phyloP scores from a whole-genome alignment of 2,888 invertebrate species.

The Lissocephala sabroskyi region DNA sequence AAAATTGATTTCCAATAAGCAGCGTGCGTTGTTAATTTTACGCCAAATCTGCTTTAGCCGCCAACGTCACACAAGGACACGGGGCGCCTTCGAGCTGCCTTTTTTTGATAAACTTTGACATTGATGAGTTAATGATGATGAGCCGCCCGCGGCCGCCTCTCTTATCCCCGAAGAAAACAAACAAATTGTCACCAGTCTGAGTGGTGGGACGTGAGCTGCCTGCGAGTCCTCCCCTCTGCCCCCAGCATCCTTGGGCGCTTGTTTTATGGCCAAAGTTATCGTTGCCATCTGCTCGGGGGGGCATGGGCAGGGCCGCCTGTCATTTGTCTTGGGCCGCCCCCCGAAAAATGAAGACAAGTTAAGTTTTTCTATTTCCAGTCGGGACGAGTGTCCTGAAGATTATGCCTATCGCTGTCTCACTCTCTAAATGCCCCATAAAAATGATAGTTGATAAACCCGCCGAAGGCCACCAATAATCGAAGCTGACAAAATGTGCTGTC shows the following conservation, averaged over 20 bases:
- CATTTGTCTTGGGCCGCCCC: constrained; percentile 47
- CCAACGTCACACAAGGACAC: neutral
- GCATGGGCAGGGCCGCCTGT: constrained; percentile 12
- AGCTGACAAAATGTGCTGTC: constrained; percentile 6
- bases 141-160: constrained; percentile 10
- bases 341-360: constrained; percentile 44
- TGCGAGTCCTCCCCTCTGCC: constrained; percentile 10
- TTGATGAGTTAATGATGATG: constrained; percentile 67
- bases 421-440: constrained; percentile 10
- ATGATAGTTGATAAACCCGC: constrained; percentile 25
- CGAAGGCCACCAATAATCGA: constrained; percentile 12
- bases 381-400: too few relatives aligned
- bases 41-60: constrained; percentile 58
- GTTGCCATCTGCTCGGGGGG: neutral
- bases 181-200: constrained; percentile 38
- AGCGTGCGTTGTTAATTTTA: constrained; percentile 54
- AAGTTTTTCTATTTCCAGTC: constrained; percentile 15
- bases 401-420: too few relatives aligned
- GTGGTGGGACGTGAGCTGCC: constrained; percentile 9
- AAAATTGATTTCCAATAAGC: constrained; percentile 61
- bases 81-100: constrained; percentile 15
- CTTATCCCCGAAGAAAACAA: constrained; percentile 18
- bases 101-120: constrained; percentile 60
- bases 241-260: constrained; percentile 7
- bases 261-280: constrained; percentile 47